Conservation (phyloP, 2,113 vertebrate genomes). For the Oreochromis tanganicae region DNA sequence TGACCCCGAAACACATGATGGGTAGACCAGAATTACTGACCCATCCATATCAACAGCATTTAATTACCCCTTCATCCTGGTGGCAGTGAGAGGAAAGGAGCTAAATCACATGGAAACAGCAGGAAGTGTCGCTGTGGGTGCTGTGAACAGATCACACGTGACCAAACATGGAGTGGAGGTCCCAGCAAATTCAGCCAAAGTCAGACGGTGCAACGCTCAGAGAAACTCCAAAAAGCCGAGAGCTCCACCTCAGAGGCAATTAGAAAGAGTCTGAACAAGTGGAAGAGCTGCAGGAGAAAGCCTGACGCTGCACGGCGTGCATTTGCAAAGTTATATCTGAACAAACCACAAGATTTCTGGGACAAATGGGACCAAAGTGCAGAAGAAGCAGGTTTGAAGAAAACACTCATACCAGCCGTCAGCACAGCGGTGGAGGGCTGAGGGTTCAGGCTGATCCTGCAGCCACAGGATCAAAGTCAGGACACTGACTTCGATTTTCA, state of each 20-base stretch:
- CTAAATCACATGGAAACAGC: not conserved
- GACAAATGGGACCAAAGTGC: not conserved
- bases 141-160: not conserved
- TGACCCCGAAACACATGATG: not conserved
- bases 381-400: not conserved
- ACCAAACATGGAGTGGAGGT: not conserved
- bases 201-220: not conserved
- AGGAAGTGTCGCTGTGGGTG: not conserved
- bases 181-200: not conserved
- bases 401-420: not conserved
- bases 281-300: not conserved
- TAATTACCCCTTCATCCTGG: not conserved
- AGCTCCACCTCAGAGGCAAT: not conserved
- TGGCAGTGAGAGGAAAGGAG: not conserved
- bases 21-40: rapidly evolving
- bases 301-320: rapidly evolving
- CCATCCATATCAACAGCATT: not conserved
- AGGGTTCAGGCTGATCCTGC: not conserved
- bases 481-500: not conserved
- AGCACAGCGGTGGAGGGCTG: rapidly evolving
- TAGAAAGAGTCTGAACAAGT: not conserved
- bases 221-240: not conserved
- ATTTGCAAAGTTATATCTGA: not conserved
- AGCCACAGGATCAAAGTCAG: not conserved
- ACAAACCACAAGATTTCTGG: not conserved